phyloP scores from a whole-genome alignment of 2,113 vertebrate genomes.

The Caranx ignobilis region DNA sequence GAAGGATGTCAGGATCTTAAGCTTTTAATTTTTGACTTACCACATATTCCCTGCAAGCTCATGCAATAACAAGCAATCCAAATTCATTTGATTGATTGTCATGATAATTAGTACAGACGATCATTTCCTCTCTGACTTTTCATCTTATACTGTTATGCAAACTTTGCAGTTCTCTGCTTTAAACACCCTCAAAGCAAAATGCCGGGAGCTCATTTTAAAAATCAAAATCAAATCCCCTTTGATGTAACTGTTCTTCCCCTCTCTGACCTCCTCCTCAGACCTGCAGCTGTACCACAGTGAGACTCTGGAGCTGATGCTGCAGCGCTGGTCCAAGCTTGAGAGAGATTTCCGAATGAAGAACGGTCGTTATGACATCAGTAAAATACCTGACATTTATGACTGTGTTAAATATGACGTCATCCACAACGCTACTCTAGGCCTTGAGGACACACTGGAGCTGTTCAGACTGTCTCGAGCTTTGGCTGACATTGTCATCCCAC shows the following conservation, averaged over 20 bases:
- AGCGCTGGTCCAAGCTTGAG: conserved; percentile 97
- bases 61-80: neutral
- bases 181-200: too few relatives aligned
- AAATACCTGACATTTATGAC: conserved; percentile 98
- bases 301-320: conserved; percentile 96
- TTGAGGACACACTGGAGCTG: conserved; percentile 94
- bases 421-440: conserved; percentile 91
- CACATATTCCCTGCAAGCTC: neutral
- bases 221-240: neutral
- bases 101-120: too few relatives aligned
- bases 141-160: too few relatives aligned
- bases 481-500: conserved; percentile 96
- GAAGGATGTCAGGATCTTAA: neutral
- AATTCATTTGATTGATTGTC: too few relatives aligned
- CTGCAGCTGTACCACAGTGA: conserved; percentile 98
- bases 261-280: conserved; percentile 76
- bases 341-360: conserved; percentile 96
- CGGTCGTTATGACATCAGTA: conserved; percentile 97
- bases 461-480: conserved; percentile 92
- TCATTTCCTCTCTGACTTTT: too few relatives aligned
- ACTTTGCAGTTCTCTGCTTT: too few relatives aligned
- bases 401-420: conserved; percentile 98
- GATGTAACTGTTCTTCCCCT: neutral
- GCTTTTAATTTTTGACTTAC: neutral
- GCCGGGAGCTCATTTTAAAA: too few relatives aligned